Evolutionary conservation across 2,113 vertebrate species (phyloP).

Genomic region (Cacatua alba): DNA sequence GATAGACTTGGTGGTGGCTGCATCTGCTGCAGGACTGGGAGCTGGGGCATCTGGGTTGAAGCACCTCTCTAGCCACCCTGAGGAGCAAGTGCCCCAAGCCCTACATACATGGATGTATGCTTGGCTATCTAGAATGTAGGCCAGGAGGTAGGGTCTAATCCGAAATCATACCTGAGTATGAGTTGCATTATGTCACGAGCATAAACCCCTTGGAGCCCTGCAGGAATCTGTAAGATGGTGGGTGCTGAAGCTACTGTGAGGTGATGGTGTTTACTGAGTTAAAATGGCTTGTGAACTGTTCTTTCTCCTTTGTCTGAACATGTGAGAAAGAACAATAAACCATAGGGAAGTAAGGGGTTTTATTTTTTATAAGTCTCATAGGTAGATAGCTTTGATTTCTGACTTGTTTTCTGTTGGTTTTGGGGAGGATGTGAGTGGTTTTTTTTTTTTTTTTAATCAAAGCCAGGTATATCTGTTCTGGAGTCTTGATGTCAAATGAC

Average conservation of each 20-base stretch:
- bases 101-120: accelerated
- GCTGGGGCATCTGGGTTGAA: accelerated
- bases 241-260: background rate
- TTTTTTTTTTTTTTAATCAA: background rate
- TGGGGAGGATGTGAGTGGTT: background rate
- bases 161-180: background rate
- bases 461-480: background rate
- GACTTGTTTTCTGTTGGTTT: background rate
- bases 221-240: accelerated
- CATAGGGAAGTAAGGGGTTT: background rate
- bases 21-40: accelerated
- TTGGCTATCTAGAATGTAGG: background rate
- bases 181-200: accelerated
- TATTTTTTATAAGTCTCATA: background rate
- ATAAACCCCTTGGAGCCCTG: accelerated
- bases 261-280: background rate
- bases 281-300: background rate
- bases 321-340: background rate
- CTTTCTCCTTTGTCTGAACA: background rate
- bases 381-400: conserved; percentile 11
- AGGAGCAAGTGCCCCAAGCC: accelerated
- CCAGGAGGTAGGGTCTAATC: background rate
- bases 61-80: background rate
- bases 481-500: background rate
- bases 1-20: accelerated